A percentile compares a stretch with the other conserved stretches of the same genome.
Evolutionary conservation across 2,113 vertebrate genomes (phyloP).

Genomic region (Pantherophis guttatus): DNA sequence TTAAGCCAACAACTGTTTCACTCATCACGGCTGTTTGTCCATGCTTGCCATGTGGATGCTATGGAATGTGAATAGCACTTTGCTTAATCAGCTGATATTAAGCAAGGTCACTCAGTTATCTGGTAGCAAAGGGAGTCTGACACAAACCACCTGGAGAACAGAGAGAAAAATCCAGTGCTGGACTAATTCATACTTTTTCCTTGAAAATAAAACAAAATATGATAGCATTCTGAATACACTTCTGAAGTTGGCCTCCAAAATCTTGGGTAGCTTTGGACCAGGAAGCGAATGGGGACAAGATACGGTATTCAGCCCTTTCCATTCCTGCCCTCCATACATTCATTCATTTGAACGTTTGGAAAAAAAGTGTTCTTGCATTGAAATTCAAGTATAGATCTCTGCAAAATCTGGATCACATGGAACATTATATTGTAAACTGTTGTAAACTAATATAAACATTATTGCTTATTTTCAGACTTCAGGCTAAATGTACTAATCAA

Average conservation of each 20-base stretch:
- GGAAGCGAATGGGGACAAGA: neutral
- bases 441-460: neutral
- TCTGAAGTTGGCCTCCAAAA: neutral
- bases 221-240: neutral
- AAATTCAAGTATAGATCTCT: neutral
- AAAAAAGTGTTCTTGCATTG: neutral
- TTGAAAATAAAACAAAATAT: neutral
- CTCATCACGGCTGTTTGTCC: neutral
- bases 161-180: neutral
- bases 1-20: neutral
- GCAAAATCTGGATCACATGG: neutral
- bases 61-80: neutral
- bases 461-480: neutral
- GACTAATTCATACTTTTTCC: neutral
- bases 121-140: neutral
- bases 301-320: neutral
- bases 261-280: neutral
- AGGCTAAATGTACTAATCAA: neutral
- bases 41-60: neutral
- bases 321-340: neutral
- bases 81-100: neutral
- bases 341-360: neutral
- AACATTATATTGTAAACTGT: neutral
- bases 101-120: neutral
- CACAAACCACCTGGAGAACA: neutral